phyloP scores from a whole-genome alignment of 2,113 vertebrate genomes.

The Brachyistius frenatus region DNA sequence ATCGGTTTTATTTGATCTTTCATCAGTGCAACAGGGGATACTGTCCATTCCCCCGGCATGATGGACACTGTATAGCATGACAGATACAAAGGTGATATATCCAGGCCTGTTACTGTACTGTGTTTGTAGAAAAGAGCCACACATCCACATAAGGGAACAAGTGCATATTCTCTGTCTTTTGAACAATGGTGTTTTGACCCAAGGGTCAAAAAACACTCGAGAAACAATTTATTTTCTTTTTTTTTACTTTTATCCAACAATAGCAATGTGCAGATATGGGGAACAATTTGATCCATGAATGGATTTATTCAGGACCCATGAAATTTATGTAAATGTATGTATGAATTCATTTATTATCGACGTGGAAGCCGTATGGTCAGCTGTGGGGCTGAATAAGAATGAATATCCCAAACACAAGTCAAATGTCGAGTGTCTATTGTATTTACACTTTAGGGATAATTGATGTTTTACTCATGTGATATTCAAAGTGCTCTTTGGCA shows the following conservation, averaged over 20 bases:
- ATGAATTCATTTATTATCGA: constrained; percentile 76
- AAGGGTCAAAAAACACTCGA: constrained; percentile 9
- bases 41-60: constrained; percentile 77
- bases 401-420: constrained; percentile 66
- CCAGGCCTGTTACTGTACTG: constrained; percentile 53
- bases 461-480: constrained; percentile 59
- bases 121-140: not conserved
- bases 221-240: constrained; percentile 29
- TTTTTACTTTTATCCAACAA: constrained; percentile 11
- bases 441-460: constrained; percentile 69
- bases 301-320: constrained; percentile 61
- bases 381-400: constrained; percentile 69
- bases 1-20: constrained; percentile 60
- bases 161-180: constrained; percentile 14
- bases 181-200: constrained; percentile 26
- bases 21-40: constrained; percentile 57
- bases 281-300: constrained; percentile 72
- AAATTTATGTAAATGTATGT: constrained; percentile 80
- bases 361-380: constrained; percentile 64
- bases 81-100: constrained; percentile 75
- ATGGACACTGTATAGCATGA: constrained; percentile 82
- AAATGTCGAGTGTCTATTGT: constrained; percentile 72
- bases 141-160: constrained; percentile 11
- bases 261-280: constrained; percentile 41
- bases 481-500: constrained; percentile 48